These are phyloP conservation scores for Drosophila elegans DNA, from an alignment of 1,140 invertebrate genomes.

Conservation along the genomic window DNA sequence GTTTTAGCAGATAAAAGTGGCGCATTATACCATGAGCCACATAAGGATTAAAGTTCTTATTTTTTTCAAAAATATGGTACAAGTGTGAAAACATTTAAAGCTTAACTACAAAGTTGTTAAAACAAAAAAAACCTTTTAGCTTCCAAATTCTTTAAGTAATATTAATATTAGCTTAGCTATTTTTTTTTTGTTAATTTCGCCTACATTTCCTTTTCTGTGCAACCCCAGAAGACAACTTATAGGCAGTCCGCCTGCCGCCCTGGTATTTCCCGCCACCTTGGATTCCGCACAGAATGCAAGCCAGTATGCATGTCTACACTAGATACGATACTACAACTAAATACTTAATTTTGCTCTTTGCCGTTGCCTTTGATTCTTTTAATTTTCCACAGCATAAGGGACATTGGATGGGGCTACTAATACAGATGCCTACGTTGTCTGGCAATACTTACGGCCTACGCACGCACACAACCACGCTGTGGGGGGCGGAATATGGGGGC, in stretches of 20 bases:
- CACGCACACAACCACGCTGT: constrained; percentile 29
- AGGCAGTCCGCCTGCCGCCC: constrained; percentile 4
- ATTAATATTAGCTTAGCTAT: no score
- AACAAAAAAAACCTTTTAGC: no score
- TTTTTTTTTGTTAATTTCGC: no score
- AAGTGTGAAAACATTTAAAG: no score
- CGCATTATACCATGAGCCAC: no score
- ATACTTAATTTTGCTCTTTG: constrained; percentile 80
- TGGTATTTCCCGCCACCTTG: constrained; percentile 19
- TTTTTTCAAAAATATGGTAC: no score
- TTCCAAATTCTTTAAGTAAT: no score
- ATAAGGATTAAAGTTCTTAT: no score
- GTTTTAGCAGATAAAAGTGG: no score
- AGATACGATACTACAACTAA: constrained; percentile 76
- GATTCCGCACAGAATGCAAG: constrained; percentile 47
- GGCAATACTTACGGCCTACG: constrained; percentile 74
- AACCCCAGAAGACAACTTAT: constrained; percentile 45
- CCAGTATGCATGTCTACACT: constrained; percentile 67
- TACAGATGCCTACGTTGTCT: constrained; percentile 58
- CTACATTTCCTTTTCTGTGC: constrained; percentile 1
- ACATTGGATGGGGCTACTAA: constrained; percentile 14
- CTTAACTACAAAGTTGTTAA: no score
- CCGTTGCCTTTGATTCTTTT: constrained; percentile 81
- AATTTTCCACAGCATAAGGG: constrained; percentile 64
- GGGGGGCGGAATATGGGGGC: constrained; percentile 1